These are phyloP conservation scores for Margarornis squamiger DNA, from an alignment of 2,797 vertebrate genomes.

Conservation along the genomic window DNA sequence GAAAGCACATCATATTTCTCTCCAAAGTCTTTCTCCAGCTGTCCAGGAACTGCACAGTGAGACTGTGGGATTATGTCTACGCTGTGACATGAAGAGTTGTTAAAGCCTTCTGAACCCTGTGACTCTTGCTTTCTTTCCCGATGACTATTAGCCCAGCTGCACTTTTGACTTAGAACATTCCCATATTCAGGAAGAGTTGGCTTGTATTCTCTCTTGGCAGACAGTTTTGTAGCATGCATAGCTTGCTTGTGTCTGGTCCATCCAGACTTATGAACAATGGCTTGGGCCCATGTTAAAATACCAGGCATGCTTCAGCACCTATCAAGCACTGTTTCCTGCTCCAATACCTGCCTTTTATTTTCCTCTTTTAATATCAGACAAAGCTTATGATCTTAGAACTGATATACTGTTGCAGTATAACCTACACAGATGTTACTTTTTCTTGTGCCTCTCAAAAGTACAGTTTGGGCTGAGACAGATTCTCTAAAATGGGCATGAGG, in stretches of 20 bases:
- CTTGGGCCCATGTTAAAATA: background rate
- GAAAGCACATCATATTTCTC: background rate
- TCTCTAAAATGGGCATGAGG: background rate
- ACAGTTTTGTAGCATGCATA: background rate
- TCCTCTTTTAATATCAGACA: background rate
- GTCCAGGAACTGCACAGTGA: slow-evolving; percentile 24
- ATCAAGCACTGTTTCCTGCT: background rate
- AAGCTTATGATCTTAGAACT: background rate
- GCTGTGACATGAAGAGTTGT: background rate
- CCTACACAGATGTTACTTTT: background rate
- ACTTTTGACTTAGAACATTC: slow-evolving; percentile 18
- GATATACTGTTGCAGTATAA: background rate
- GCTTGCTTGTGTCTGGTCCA: slow-evolving; percentile 6
- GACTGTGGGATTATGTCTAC: slow-evolving; percentile 16
- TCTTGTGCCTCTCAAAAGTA: background rate
- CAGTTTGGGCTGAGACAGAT: background rate
- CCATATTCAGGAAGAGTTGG: background rate
- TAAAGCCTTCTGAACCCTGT: background rate
- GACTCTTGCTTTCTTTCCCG: slow-evolving; percentile 31
- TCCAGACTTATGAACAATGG: background rate
- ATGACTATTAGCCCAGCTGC: slow-evolving; percentile 18
- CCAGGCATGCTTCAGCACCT: background rate
- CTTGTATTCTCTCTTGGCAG: slow-evolving; percentile 28
- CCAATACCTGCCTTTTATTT: background rate
- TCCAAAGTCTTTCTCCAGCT: slow-evolving; percentile 36